Evolutionary conservation across 2,888 invertebrate species (phyloP), one percentile per base, ranked within the genome.

Genomic region (Melanotus villosus): DNA sequence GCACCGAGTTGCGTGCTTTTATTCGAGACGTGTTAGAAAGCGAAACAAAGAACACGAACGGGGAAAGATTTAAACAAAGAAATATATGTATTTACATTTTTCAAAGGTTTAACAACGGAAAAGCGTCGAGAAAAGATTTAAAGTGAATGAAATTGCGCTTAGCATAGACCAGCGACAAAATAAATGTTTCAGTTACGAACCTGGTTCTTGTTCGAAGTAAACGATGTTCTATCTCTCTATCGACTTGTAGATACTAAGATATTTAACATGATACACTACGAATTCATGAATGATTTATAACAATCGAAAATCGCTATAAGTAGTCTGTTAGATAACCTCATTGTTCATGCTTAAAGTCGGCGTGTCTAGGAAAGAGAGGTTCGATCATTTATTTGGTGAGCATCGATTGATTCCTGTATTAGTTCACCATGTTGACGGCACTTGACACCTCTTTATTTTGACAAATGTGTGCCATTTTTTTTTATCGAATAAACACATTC

Each of bases 271-370:
- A 62, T 62, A 62, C 60, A 50, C 60, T 62, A 62, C 21, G 32
- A 62, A 47, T 62, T 34, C 16, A 23, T 62, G 60, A 62, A 62
- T 62, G 60, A 50, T 62, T 62, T 62, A 50, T 62, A 50, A 62
- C 60, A 62, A 62, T 62, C 60, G 60, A 62, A 59, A 62, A 62
- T 62, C 60, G 50, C 47, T 38, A 38, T 50, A 50, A n/a, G n/a
- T n/a, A n/a, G 47, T 59, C 50, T 12, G 36, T 16, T 30, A 62
- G 50, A 62, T 62, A 62, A 62, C 36, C 60, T 47, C 50, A 62
- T 62, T 62, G 34, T 62, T 62, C 47, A 62, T 62, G 60, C 60
- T 45, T 47, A 59, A 59, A 45, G 57, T 41, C 57, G 52, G 47
- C 7, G 18, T 16, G 34, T 18, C 32, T 52, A 18, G 50, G 18